Evolutionary conservation across 2,113 vertebrate species (phyloP).

Genomic region (Ailuropoda melanoleuca): DNA sequence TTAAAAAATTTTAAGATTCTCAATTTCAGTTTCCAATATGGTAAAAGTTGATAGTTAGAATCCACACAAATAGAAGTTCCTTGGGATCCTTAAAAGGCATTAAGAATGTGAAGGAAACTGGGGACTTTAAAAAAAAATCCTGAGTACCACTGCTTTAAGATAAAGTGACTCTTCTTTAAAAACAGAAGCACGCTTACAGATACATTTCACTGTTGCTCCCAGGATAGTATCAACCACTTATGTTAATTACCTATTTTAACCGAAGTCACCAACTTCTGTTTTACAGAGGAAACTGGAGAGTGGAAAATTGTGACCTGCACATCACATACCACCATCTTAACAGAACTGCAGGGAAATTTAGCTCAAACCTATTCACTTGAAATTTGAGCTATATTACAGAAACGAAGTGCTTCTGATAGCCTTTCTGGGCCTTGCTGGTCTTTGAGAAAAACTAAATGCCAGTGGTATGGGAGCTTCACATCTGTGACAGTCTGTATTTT

Average conservation of each 20-base stretch:
- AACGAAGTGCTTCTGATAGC: background rate
- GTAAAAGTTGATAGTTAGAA: background rate
- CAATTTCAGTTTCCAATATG: background rate
- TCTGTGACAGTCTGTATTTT: background rate
- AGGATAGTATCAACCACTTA: background rate
- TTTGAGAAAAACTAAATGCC: background rate
- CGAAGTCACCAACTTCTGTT: background rate
- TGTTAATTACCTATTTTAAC: background rate
- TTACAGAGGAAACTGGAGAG: background rate
- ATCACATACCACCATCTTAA: background rate
- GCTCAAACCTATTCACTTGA: background rate
- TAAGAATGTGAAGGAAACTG: background rate
- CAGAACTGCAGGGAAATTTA: background rate
- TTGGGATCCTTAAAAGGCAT: background rate
- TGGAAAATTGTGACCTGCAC: background rate
- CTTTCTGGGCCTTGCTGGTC: background rate
- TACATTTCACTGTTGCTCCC: background rate
- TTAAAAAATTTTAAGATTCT: background rate
- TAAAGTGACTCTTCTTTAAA: background rate
- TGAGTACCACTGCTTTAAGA: background rate
- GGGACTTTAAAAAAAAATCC: background rate
- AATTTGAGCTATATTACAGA: background rate
- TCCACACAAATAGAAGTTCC: background rate
- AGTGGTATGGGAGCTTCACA: background rate
- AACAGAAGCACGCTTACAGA: background rate